Conservation (phyloP, 2,113 vertebrate genomes). For the Stegastes partitus region DNA sequence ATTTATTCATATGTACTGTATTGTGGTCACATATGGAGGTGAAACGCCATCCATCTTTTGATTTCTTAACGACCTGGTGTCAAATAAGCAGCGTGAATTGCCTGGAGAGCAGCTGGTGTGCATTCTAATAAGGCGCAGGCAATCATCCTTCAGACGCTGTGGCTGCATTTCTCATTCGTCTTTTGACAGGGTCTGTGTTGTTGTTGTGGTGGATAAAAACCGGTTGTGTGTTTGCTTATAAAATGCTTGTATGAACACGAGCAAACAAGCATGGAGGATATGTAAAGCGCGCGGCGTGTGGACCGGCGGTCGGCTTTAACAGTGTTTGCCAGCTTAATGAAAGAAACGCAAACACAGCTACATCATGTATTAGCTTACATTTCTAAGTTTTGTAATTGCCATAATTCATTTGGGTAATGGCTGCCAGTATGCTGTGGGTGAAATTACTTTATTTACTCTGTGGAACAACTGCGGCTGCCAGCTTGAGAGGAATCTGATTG, state of each 20-base stretch:
- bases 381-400: slow-evolving; percentile 61
- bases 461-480: slow-evolving; percentile 62
- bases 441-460: slow-evolving; percentile 72
- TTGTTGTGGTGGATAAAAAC: slow-evolving; percentile 41
- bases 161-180: slow-evolving; percentile 52
- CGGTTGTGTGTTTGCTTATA: slow-evolving; percentile 42
- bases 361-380: slow-evolving; percentile 54
- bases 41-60: slow-evolving; percentile 64
- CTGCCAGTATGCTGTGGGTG: slow-evolving; percentile 59
- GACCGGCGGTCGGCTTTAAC: slow-evolving; percentile 4
- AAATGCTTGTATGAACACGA: slow-evolving; percentile 21
- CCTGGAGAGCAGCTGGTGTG: slow-evolving; percentile 74
- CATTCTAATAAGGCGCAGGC: slow-evolving; percentile 72
- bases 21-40: slow-evolving; percentile 40
- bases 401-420: slow-evolving; percentile 70
- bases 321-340: slow-evolving; percentile 22
- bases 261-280: slow-evolving; percentile 36
- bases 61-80: slow-evolving; percentile 73
- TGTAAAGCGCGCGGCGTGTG: slow-evolving; percentile 9
- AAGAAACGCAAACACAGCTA: slow-evolving; percentile 45
- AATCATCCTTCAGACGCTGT: slow-evolving; percentile 60
- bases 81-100: slow-evolving; percentile 62
- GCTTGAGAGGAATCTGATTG: slow-evolving; percentile 70
- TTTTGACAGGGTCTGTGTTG: slow-evolving; percentile 38
- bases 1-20: slow-evolving; percentile 54